Evolutionary conservation across 92 coral and sea anemone genomes (phyloP).

Genomic region (Paramuricea clavata): DNA sequence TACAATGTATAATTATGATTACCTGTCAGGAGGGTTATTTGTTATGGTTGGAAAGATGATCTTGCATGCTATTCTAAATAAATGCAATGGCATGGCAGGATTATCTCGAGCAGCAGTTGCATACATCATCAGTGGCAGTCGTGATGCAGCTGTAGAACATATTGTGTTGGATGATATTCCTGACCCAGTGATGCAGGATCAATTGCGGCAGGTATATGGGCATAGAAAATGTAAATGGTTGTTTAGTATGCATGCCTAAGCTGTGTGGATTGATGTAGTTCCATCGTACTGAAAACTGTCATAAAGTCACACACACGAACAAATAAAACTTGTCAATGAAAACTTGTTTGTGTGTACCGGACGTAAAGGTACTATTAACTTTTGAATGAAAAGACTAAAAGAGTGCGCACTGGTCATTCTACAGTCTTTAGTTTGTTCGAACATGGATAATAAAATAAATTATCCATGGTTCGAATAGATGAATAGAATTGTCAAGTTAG

Average conservation of each 20-base stretch:
- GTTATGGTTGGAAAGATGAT: conserved; percentile 20
- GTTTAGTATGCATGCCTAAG: neutral
- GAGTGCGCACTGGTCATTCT: no score
- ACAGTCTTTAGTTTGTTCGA: no score
- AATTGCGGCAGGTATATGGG: neutral
- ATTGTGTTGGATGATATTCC: conserved; percentile 41
- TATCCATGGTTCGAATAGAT: no score
- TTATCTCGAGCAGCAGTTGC: conserved; percentile 55
- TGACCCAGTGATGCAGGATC: conserved; percentile 2
- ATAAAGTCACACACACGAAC: no score
- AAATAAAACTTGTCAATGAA: no score
- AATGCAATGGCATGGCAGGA: conserved; percentile 62
- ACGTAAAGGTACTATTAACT: no score
- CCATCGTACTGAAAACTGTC: no score
- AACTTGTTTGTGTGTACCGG: no score
- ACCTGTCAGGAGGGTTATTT: conserved; percentile 60
- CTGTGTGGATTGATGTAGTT: no score
- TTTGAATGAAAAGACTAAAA: no score
- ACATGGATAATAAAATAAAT: no score
- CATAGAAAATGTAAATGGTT: neutral
- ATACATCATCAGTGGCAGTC: conserved; percentile 45
- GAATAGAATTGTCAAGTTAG: no score
- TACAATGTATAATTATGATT: conserved; percentile 62
- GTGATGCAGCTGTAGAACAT: conserved; percentile 61
- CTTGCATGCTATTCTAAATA: conserved; percentile 53